phyloP scores from a whole-genome alignment of 2,888 invertebrate genomes.

The Chrysolina americana region DNA sequence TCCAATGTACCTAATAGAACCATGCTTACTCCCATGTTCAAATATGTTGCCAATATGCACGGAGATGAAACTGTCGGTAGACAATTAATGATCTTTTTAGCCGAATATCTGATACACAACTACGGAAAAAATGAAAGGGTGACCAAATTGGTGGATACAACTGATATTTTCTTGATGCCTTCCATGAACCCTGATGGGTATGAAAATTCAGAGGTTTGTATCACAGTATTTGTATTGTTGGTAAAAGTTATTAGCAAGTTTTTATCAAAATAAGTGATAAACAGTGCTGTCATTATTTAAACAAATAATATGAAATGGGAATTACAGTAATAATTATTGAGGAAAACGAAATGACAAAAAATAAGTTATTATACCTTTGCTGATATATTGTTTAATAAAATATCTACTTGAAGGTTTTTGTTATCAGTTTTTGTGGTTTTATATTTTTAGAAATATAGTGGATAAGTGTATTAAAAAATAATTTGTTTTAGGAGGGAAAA shows the following conservation, averaged over 20 bases:
- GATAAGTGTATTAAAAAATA: too few relatives aligned
- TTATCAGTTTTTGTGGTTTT: too few relatives aligned
- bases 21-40: slow-evolving; percentile 88
- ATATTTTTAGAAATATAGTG: too few relatives aligned
- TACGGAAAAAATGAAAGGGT: slow-evolving; percentile 81
- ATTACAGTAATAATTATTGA: not conserved
- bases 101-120: slow-evolving; percentile 85
- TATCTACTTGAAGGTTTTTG: too few relatives aligned
- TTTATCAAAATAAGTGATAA: slow-evolving; percentile 9
- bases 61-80: slow-evolving; percentile 92
- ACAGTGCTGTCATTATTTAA: slow-evolving; percentile 6
- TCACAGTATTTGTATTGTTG: slow-evolving; percentile 1
- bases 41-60: slow-evolving; percentile 97
- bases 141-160: slow-evolving; percentile 84
- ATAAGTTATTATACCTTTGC: too few relatives aligned
- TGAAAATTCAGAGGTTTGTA: slow-evolving; percentile 81
- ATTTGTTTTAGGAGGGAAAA: slow-evolving; percentile 78
- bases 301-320: slow-evolving; percentile 3
- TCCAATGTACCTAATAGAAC: slow-evolving; percentile 75
- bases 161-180: slow-evolving; percentile 96
- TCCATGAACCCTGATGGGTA: slow-evolving; percentile 98
- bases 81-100: slow-evolving; percentile 86
- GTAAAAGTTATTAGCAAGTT: not conserved
- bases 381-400: too few relatives aligned
- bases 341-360: not conserved